Base-by-base conservation (phyloP, 1,140 invertebrate species). In the Zaprionus nigranus region DNA sequence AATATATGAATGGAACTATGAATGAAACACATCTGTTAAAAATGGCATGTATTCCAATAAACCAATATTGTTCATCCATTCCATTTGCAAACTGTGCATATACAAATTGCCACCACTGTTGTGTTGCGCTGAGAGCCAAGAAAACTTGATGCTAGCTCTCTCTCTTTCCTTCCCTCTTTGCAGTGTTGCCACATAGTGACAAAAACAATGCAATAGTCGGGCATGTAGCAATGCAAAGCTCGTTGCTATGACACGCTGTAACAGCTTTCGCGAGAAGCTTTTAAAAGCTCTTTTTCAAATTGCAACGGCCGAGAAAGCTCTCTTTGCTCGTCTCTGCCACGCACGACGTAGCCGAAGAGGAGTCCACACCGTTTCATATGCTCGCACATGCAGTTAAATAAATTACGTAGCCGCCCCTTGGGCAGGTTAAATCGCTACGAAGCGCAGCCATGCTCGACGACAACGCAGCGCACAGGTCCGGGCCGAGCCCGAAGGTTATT, bases 381-480 rank as follows among this genome's bases (percentile, higher is more conserved):
- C 40, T 53, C 62, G 11, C 40, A 65, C 11, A 34, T 64, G 72
- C 46, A 68, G 61, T 51, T 60, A 56, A 62, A 83, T 75, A 68
- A 76, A 76, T 72, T 76, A 72, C 62, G 51, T 60, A 71, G 24
- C 54, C 73, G 60, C 73, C 72, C 72, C 58, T 22, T 30, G 38
- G 58, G 72, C 40, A 36, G 24, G 46, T 40, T 75, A 75, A 78
- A 78, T 69, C 64, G 72, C 28, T 56, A 49, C 46, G 54, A 56
- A 49, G 60, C 57, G 73, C 66, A 71, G 15, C 24, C 56, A 77
- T 56, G 58, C 63, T 72, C 34, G 61, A 64, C 67, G 53, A 64
- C 67, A 51, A 59, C 58, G 43, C 22, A 46, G 40, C 26, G 57
- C 56, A 34, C 30, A 34, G 30, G 30, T 34, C 30, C 30, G 9